A percentile compares a stretch with the other conserved stretches of the same genome.
phyloP scores from a whole-genome alignment of 2,888 invertebrate genomes.

The Onthophagus sagittarius region DNA sequence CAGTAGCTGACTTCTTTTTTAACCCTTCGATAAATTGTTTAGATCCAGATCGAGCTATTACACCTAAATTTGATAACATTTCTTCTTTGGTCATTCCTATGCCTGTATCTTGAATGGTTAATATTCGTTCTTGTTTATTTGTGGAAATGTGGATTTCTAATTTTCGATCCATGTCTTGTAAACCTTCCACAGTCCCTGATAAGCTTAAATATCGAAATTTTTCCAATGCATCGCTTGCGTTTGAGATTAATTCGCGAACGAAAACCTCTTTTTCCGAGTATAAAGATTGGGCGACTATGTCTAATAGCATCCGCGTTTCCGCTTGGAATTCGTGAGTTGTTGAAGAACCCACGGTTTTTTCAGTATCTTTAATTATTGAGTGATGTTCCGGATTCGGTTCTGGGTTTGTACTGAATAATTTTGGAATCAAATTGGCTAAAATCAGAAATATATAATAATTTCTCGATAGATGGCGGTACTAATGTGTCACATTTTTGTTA shows the following conservation, averaged over 20 bases:
- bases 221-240: conserved; percentile 95
- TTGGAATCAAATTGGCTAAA: neutral
- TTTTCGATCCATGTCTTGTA: conserved; percentile 59
- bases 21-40: conserved; percentile 87
- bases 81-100: conserved; percentile 95
- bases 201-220: conserved; percentile 81
- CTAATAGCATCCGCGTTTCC: conserved; percentile 90
- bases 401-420: conserved; percentile 26
- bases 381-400: conserved; percentile 51
- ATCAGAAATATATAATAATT: neutral
- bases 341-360: conserved; percentile 53
- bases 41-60: conserved; percentile 94
- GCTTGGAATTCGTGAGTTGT: conserved; percentile 84
- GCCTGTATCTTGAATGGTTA: conserved; percentile 91
- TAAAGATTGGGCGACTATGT: conserved; percentile 94
- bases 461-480: too few relatives aligned
- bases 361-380: conserved; percentile 59
- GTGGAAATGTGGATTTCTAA: conserved; percentile 87
- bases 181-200: conserved; percentile 50
- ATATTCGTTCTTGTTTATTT: conserved; percentile 78
- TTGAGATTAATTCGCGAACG: conserved; percentile 91
- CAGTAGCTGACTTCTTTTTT: conserved; percentile 58
- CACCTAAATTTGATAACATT: conserved; percentile 84
- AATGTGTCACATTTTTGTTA: too few relatives aligned
- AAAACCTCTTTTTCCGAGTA: conserved; percentile 99